Evolutionary conservation across 2,888 invertebrate species (phyloP), one percentile per base, ranked within the genome.

Genomic region (Adelognathus sp.): DNA sequence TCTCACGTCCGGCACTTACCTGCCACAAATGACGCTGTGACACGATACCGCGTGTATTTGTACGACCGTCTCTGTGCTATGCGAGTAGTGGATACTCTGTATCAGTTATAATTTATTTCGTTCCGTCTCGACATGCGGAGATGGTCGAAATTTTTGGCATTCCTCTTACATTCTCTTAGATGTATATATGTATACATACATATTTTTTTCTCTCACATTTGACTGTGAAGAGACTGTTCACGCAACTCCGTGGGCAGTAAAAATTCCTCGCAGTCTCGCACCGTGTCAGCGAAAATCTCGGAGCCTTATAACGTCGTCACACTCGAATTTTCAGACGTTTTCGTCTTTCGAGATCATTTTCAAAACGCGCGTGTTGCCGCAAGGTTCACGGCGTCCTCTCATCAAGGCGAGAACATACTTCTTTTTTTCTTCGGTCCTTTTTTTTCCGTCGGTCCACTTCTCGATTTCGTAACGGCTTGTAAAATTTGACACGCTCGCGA

Each of bases 1-100:
- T 80, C 66, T 52, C 77, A 74, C 77, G 77, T 77, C 66, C 77
- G 69, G 77, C 71, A 74, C 77, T 73, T 64, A 73, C 71, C 70
- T 66, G 66, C 66, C 69, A 41, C 80, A 54, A 79, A 33, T 54
- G 70, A 74, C 41, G 33, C 21, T 39, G 39, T 69, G 41, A 54
- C 46, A 58, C 46, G 52, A 66, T 52, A 14, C 44, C 39, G 21
- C 46, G 24, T 1, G n/a, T n/a, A 16, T 39, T n/a, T 33, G 58
- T 11, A 41, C 69, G 29, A n/a, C n/a, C 60, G 60, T 33, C 4
- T 16, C 2, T 14, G 39, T 29, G 14, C 18, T 44, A 61, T 29
- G 3, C 41, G 21, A 5, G 39, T 16, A 50, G 69, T 44, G 67
- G 44, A 67, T 41, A 63, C 54, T 73, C 31, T 41, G 1, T 27